Base-by-base conservation (phyloP, 2,888 invertebrate species). In the Ophion slaviceki region DNA sequence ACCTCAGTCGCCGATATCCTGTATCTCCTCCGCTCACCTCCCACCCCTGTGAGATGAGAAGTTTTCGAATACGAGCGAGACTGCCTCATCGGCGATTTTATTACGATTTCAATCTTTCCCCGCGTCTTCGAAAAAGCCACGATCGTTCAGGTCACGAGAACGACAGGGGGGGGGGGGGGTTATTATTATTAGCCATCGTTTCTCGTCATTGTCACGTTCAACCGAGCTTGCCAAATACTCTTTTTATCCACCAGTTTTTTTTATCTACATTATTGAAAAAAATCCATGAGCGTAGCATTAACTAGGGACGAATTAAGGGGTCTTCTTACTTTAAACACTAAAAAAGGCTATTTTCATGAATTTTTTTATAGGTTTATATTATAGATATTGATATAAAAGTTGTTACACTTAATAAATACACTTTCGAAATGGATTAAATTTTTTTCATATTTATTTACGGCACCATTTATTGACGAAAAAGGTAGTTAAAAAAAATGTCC, bases 151-250 rank as follows among this genome's bases (percentile, higher is more conserved):
- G 84, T 45, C 17, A 24, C 17, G 17, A 17, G 40, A 40, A 40
- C 7, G 40, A 7, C 7, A 57, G 14, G 28, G 28, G 40, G 45
- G 53, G 24, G 7, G 67, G 76, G 82, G 10, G 67, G 74, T 80
- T 84, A 82, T 84, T 72, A 84, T 88, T 85, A 85, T 78, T 57
- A 2, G 17, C n/a, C 57, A 6, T 57, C n/a, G 32, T 11, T 36
- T 67, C 71, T 59, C 70, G 79, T 76, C 64, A 17, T 72, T 61
- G 20, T 2, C 32, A 7, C 59, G 45, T 32, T 68, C 53, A 76
- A 59, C 64, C 80, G 72, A 67, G 75, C 36, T 59, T 71, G 28
- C 40, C 8, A 57, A 8, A 8, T 1, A 1, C 24, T 20, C 70
- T 47, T 59, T 71, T 36, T 17, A 45, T 6, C 53, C 72, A 20